Conservation (phyloP, 2,113 vertebrate species). For the Corythoichthys haematopterus region DNA sequence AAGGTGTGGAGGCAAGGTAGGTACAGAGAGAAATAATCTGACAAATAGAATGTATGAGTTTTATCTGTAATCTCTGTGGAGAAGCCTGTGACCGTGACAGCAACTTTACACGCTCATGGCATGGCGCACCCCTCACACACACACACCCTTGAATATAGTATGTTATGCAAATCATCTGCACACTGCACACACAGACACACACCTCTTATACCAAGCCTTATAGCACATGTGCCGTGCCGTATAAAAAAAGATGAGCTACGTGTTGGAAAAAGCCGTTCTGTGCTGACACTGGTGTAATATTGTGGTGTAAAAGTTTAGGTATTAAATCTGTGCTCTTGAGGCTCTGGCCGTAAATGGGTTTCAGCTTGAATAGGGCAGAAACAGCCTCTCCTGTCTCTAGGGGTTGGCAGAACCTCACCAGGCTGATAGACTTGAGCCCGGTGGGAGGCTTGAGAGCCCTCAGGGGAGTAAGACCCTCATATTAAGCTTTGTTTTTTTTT, state of each 20-base stretch:
- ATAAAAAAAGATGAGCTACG: background rate
- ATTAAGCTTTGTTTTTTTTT: slow-evolving; percentile 31
- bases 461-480: slow-evolving; percentile 23
- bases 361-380: slow-evolving; percentile 37
- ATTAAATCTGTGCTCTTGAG: slow-evolving; percentile 24
- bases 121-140: slow-evolving; percentile 8
- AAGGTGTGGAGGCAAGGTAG: slow-evolving; percentile 18
- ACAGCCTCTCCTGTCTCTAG: slow-evolving; percentile 20
- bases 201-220: background rate
- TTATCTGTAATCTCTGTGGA: slow-evolving; percentile 42
- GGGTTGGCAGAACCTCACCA: slow-evolving; percentile 30
- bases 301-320: slow-evolving; percentile 21
- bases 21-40: slow-evolving; percentile 50
- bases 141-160: background rate
- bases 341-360: slow-evolving; percentile 31
- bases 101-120: slow-evolving; percentile 53
- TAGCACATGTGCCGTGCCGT: background rate
- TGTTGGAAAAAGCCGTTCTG: background rate
- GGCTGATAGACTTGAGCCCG: slow-evolving; percentile 38
- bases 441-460: slow-evolving; percentile 38
- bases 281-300: slow-evolving; percentile 13
- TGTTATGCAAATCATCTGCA: background rate
- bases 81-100: slow-evolving; percentile 57
- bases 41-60: slow-evolving; percentile 44
- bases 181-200: background rate